Conservation (phyloP, 2,888 invertebrate species). For the Drosophila quinaria region DNA sequence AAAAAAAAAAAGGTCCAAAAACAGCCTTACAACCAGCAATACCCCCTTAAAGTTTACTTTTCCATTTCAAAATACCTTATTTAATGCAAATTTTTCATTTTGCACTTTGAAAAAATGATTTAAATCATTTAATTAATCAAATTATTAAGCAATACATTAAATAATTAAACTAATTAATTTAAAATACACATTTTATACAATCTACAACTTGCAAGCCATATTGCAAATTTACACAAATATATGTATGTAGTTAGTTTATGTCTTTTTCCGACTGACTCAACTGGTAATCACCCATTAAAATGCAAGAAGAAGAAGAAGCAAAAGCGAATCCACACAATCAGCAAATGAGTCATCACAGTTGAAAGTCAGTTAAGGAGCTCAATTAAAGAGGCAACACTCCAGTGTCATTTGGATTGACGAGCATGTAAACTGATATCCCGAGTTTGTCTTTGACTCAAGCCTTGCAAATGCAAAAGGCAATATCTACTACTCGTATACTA, state of each 20-base stretch:
- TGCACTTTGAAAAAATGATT: neutral
- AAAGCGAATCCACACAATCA: constrained; percentile 12
- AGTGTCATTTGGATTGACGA: constrained; percentile 50
- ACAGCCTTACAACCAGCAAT: too few relatives aligned
- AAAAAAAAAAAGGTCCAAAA: too few relatives aligned
- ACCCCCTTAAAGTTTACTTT: too few relatives aligned
- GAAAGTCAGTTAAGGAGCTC: constrained; percentile 34
- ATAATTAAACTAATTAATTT: too few relatives aligned
- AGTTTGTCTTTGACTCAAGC: constrained; percentile 49
- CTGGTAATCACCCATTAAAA: constrained; percentile 19
- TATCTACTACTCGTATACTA: too few relatives aligned
- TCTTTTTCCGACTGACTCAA: constrained; percentile 11
- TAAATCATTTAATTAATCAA: neutral
- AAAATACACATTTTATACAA: neutral
- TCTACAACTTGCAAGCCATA: neutral
- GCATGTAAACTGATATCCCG: constrained; percentile 48
- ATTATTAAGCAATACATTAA: neutral
- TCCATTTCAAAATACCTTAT: too few relatives aligned
- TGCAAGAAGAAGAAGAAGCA: neutral
- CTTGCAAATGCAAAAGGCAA: constrained; percentile 41
- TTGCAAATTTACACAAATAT: neutral
- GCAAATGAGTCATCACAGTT: constrained; percentile 48
- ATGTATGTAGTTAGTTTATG: neutral
- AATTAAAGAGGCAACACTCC: constrained; percentile 56
- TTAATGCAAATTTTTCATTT: too few relatives aligned